Evolutionary conservation across 2,888 invertebrate genomes (phyloP).

Genomic region (Pachydiplax longipennis): DNA sequence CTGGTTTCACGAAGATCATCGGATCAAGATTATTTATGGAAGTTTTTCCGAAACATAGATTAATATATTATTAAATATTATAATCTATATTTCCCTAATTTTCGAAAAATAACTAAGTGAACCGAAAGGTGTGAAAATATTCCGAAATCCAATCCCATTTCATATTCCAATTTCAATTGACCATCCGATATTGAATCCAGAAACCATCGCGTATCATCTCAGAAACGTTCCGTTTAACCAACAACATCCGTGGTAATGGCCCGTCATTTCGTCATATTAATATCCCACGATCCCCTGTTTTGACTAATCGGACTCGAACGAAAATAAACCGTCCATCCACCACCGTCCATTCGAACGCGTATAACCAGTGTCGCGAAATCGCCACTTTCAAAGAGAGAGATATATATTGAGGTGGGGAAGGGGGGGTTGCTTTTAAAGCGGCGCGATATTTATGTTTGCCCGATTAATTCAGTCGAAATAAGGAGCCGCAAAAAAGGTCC

Average conservation of each 20-base stretch:
- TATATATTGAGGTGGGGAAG: too few relatives aligned
- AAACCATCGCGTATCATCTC: background rate
- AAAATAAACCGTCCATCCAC: background rate
- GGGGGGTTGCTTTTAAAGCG: background rate
- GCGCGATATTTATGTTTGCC: background rate
- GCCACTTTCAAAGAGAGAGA: background rate
- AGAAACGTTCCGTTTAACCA: background rate
- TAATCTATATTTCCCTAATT: too few relatives aligned
- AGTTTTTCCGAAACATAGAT: too few relatives aligned
- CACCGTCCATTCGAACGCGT: background rate
- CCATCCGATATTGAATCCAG: too few relatives aligned
- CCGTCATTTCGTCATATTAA: background rate
- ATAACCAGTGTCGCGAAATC: background rate
- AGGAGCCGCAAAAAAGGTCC: background rate
- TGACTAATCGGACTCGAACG: background rate
- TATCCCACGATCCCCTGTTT: background rate
- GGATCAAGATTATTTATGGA: too few relatives aligned
- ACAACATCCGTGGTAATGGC: background rate
- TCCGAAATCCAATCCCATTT: too few relatives aligned
- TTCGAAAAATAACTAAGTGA: too few relatives aligned
- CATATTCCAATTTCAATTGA: too few relatives aligned
- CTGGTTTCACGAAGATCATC: too few relatives aligned
- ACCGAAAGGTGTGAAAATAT: too few relatives aligned
- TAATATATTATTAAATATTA: too few relatives aligned
- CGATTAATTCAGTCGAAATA: background rate